Percentiles rank a stretch among this genome's conserved stretches.
Evolutionary conservation across 2,888 invertebrate species (phyloP).

Genomic region (Toxonevra muliebris): DNA sequence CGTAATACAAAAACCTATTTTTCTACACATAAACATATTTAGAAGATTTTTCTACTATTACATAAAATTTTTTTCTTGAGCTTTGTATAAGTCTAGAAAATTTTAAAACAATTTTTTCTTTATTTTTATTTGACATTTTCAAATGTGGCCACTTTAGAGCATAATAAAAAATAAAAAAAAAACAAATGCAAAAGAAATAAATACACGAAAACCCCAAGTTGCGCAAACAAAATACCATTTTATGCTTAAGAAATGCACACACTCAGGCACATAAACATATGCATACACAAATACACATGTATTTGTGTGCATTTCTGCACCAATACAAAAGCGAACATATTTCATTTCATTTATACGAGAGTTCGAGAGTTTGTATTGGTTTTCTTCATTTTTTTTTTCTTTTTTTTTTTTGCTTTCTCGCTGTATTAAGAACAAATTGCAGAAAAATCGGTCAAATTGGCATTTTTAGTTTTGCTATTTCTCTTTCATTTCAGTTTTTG

Average conservation of each 20-base stretch:
- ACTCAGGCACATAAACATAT: neutral
- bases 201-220: conserved; percentile 15
- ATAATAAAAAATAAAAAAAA: neutral
- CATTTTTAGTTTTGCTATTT: neutral
- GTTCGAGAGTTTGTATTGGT: neutral
- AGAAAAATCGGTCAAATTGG: conserved; percentile 2
- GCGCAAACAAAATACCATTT: conserved; percentile 24
- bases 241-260: conserved; percentile 18
- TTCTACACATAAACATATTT: too few relatives aligned
- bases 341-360: too few relatives aligned
- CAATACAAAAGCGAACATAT: neutral
- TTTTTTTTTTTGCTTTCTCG: neutral
- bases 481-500: neutral
- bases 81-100: too few relatives aligned
- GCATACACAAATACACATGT: neutral
- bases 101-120: conserved; percentile 10
- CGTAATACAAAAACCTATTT: too few relatives aligned
- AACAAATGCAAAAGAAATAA: neutral
- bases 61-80: too few relatives aligned
- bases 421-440: conserved; percentile 6
- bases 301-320: neutral
- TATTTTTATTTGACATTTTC: conserved; percentile 29
- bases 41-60: too few relatives aligned
- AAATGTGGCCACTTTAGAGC: conserved; percentile 21
- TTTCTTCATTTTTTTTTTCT: neutral